Evolutionary conservation across 2,797 vertebrate species (phyloP).

Genomic region (Galaxias olidus): DNA sequence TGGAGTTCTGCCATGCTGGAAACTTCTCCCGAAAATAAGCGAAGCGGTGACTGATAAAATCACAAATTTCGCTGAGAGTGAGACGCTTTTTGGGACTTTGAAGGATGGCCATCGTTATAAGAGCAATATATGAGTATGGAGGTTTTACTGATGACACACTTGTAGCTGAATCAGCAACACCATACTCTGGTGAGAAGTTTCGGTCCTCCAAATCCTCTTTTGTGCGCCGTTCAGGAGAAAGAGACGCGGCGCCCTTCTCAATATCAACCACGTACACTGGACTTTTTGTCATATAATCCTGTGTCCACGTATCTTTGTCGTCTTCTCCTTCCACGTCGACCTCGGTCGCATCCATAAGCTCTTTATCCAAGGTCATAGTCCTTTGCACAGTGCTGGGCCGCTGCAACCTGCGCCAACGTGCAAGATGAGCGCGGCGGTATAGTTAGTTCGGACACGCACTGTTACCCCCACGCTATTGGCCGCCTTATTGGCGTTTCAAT

Average conservation of each 20-base stretch:
- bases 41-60: conserved; percentile 84
- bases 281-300: conserved; percentile 7
- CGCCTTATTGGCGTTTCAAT: conserved; percentile 49
- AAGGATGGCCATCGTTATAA: conserved; percentile 90
- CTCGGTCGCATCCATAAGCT: conserved; percentile 58
- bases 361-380: conserved; percentile 69
- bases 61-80: conserved; percentile 85
- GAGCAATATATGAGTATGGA: conserved; percentile 87
- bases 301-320: conserved; percentile 14
- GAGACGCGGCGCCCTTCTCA: conserved; percentile 26
- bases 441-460: conserved; percentile 29
- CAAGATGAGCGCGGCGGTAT: conserved; percentile 29
- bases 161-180: conserved; percentile 16
- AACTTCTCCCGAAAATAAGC: conserved; percentile 82
- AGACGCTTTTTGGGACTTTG: conserved; percentile 84
- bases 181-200: conserved; percentile 15
- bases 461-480: conserved; percentile 14
- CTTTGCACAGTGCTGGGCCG: conserved; percentile 15
- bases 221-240: conserved; percentile 11
- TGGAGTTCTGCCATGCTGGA: conserved; percentile 84
- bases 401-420: conserved; percentile 46
- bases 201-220: conserved; percentile 10
- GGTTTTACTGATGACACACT: conserved; percentile 73
- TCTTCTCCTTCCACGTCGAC: conserved; percentile 53
- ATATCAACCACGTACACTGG: background rate